These are phyloP conservation scores for Ephestia elutella DNA, from an alignment of 1,140 invertebrate genomes.

Conservation along the genomic window DNA sequence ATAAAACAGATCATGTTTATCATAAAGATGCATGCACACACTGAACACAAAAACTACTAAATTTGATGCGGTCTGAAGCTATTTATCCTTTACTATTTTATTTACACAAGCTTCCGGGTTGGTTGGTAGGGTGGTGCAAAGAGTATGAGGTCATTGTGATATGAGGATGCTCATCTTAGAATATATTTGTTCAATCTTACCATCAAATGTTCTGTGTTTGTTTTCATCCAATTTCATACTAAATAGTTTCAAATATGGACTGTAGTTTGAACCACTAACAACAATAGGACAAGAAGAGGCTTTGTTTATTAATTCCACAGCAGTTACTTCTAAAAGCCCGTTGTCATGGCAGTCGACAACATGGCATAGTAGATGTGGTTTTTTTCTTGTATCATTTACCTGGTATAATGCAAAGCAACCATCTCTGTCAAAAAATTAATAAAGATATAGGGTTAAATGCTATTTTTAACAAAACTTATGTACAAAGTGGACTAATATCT, in stretches of 20 bases:
- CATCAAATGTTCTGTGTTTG: not conserved
- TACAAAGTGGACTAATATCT: no score
- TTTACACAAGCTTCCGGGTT: no score
- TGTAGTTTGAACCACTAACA: constrained; percentile 38
- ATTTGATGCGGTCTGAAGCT: no score
- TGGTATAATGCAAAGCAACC: constrained; percentile 40
- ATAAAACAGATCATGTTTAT: constrained; percentile 13
- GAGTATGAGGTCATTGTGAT: no score
- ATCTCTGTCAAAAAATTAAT: constrained; percentile 33
- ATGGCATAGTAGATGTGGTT: constrained; percentile 36
- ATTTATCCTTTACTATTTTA: no score
- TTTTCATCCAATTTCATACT: constrained; percentile 17
- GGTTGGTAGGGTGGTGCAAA: no score
- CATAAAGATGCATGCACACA: no score
- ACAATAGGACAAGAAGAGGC: constrained; percentile 14
- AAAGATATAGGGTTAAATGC: no score
- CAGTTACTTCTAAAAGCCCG: constrained; percentile 49
- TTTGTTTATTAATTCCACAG: constrained; percentile 42
- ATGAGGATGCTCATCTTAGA: no score
- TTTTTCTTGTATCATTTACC: constrained; percentile 22
- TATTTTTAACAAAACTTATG: no score
- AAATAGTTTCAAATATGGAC: constrained; percentile 37
- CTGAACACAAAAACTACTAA: no score
- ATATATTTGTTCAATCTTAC: not conserved
- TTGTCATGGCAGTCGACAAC: constrained; percentile 47